Evolutionary conservation across 2,888 invertebrate genomes (phyloP), one percentile per base, ranked within the genome.

Genomic region (Oscheius sp.): DNA sequence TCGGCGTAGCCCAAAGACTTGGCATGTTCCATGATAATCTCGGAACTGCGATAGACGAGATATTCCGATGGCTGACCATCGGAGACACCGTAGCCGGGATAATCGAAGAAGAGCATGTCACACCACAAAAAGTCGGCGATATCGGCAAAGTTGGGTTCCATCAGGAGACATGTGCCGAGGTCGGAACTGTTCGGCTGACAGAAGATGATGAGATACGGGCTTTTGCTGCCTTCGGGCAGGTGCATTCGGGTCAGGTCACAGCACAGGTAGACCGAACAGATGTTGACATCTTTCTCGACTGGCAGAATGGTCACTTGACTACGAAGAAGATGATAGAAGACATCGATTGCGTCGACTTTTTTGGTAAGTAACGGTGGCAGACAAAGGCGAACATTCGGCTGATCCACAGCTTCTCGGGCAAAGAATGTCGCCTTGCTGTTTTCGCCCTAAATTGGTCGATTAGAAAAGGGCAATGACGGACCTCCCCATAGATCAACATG

Each of bases 111-210:
- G 41, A 82, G 71, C 25, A 82, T 63, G 73, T 82, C 82, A 58
- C 80, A 80, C 45, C 78, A 75, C 0, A 80, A 74, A 29, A 82
- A 80, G 55, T 82, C 82, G 49, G 78, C 79, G 21, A 82, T 82
- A 49, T 82, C 82, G 16, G 79, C 72, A 68, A 80, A 78, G 52
- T 82, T 82, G 35, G 82, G 82, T 59, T 82, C 82, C 79, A 80
- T 82, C 73, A 82, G 75, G 16, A 82, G 73, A 41, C 80, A 80
- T 46, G 75, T 72, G 12, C 82, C 82, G 18, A 82, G 73, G 64
- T 82, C 82, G 0, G 82, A 80, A 12, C 76, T 76, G 53, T 82
- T 82, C 21, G 82, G 82, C 64, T 82, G 82, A 18, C 78, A 75
- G 63, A 80, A 82, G 69, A 82, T 79, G 25, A 82, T 76, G 21